phyloP scores from a whole-genome alignment of 1,140 invertebrate genomes.

The Watersipora subatra region DNA sequence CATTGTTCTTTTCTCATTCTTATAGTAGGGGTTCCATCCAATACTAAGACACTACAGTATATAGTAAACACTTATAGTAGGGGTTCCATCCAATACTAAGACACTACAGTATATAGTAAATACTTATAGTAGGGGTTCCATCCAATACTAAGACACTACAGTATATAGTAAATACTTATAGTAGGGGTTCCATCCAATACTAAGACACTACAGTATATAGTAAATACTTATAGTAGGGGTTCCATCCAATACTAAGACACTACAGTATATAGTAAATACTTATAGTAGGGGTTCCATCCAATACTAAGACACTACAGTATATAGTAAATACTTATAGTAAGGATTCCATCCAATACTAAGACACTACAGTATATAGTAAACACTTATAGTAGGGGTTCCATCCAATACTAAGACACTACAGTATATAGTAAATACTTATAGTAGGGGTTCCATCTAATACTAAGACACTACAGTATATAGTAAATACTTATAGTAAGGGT shows the following conservation, averaged over 20 bases:
- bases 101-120: too few relatives aligned
- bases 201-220: conserved; percentile 47
- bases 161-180: too few relatives aligned
- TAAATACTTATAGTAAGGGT: conserved; percentile 85
- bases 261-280: too few relatives aligned
- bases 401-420: conserved; percentile 84
- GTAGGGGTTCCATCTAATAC: conserved; percentile 89
- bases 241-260: conserved; percentile 91
- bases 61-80: conserved; percentile 77
- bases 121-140: conserved; percentile 91
- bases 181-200: conserved; percentile 89
- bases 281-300: conserved; percentile 90
- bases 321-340: conserved; percentile 77
- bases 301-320: too few relatives aligned
- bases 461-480: too few relatives aligned
- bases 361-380: too few relatives aligned
- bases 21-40: conserved; percentile 90
- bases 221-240: conserved; percentile 85
- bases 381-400: conserved; percentile 91
- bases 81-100: conserved; percentile 91
- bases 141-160: conserved; percentile 60
- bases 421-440: too few relatives aligned
- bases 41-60: conserved; percentile 55
- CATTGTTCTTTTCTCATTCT: conserved; percentile 82
- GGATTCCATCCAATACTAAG: conserved; percentile 93